Conservation (phyloP, 2,888 invertebrate genomes). For the Metacarcinus magister region DNA sequence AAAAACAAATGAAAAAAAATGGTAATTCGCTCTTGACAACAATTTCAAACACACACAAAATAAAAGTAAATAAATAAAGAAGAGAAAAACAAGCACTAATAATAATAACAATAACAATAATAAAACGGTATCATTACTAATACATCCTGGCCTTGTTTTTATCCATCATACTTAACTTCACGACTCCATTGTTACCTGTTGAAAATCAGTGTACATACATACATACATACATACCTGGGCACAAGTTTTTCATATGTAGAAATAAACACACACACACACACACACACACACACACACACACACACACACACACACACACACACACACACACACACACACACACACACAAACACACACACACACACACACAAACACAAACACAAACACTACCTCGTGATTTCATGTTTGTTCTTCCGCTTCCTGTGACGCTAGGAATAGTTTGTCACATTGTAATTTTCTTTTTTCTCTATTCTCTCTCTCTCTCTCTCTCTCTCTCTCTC, state of each 20-base stretch:
- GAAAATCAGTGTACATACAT: neutral
- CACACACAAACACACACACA: no score
- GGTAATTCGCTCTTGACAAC: neutral
- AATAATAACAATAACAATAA: neutral
- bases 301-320: no score
- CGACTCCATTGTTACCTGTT: neutral
- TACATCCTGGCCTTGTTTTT: neutral
- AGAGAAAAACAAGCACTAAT: neutral
- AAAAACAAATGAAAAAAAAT: no score
- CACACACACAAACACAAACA: neutral
- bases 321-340: no score
- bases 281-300: no score
- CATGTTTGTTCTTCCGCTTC: neutral
- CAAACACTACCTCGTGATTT: neutral
- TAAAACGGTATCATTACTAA: neutral
- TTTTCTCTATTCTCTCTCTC: neutral
- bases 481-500: neutral
- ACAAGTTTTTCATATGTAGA: neutral
- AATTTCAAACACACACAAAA: neutral
- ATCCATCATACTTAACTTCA: neutral
- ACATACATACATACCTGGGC: neutral
- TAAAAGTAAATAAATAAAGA: neutral
- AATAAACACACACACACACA: neutral
- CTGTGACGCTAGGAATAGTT: neutral
- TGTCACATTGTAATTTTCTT: neutral